A percentile compares a stretch with the other conserved stretches of the same genome.
phyloP scores from a whole-genome alignment of 1,140 invertebrate species.

The Tribolium madens region DNA sequence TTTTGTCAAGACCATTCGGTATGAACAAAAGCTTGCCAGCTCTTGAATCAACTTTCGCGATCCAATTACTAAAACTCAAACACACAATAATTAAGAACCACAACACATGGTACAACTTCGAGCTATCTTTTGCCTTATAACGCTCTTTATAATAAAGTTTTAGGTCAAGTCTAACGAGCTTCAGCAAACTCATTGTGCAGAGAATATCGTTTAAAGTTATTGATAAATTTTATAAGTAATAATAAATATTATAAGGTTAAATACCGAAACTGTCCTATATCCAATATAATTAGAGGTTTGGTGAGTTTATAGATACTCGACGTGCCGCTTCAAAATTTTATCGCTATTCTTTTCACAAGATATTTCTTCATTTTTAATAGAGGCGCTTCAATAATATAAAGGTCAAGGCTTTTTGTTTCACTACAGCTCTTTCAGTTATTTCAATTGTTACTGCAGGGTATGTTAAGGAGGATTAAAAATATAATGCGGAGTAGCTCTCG shows the following conservation, averaged over 20 bases:
- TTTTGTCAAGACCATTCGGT: background rate
- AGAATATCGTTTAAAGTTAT: constrained; percentile 35
- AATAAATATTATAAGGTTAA: constrained; percentile 34
- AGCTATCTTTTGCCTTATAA: constrained; percentile 26
- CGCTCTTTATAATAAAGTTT: constrained; percentile 34
- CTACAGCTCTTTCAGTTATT: background rate
- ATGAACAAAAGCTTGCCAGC: constrained; percentile 13
- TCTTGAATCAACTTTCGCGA: background rate
- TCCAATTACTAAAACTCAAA: constrained; percentile 33
- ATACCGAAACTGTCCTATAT: constrained; percentile 31
- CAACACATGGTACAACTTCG: constrained; percentile 34
- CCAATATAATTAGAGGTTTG: constrained; percentile 13
- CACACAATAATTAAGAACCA: constrained; percentile 30
- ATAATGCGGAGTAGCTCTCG: background rate
- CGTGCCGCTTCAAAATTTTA: constrained; percentile 20
- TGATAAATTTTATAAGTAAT: no score
- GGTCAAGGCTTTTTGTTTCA: no score
- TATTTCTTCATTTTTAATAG: constrained; percentile 3
- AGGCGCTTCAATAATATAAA: background rate
- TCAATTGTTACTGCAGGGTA: background rate
- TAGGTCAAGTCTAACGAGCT: constrained; percentile 23
- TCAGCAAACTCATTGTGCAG: constrained; percentile 6
- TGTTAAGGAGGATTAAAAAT: background rate
- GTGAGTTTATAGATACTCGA: constrained; percentile 1
- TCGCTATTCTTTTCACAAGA: background rate